These are phyloP conservation scores for Willowsia nigromaculata DNA, from an alignment of 2,888 invertebrate genomes.

Conservation along the genomic window DNA sequence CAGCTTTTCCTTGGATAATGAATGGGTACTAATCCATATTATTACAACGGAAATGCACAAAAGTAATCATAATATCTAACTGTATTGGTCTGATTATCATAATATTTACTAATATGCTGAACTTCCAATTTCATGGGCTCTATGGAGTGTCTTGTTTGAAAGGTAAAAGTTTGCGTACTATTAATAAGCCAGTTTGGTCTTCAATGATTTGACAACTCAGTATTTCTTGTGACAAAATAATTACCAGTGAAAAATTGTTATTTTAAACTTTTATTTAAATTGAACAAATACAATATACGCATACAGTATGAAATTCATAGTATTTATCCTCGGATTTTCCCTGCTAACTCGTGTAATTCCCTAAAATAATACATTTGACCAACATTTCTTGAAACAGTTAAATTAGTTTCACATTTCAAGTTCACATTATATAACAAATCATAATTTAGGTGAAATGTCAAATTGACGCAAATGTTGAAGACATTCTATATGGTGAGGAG, in stretches of 20 bases:
- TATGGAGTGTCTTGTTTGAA: too few relatives aligned
- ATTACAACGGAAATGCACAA: background rate
- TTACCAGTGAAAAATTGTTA: too few relatives aligned
- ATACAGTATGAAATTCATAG: conserved; percentile 35
- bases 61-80: background rate
- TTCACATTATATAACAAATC: background rate
- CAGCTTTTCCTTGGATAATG: background rate
- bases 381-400: background rate
- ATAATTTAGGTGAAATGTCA: conserved; percentile 53
- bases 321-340: conserved; percentile 21
- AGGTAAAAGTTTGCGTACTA: too few relatives aligned
- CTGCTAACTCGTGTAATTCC: conserved; percentile 40
- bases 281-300: too few relatives aligned
- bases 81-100: background rate
- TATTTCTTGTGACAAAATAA: too few relatives aligned
- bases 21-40: background rate
- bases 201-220: too few relatives aligned
- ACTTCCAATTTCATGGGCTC: too few relatives aligned
- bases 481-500: conserved; percentile 48
- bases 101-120: background rate
- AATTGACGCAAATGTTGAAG: conserved; percentile 23
- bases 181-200: too few relatives aligned
- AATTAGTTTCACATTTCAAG: background rate
- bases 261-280: too few relatives aligned
- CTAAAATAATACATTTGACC: background rate